Evolutionary conservation across 1,140 invertebrate genomes (phyloP).

Genomic region (Rhopalosiphum padi): DNA sequence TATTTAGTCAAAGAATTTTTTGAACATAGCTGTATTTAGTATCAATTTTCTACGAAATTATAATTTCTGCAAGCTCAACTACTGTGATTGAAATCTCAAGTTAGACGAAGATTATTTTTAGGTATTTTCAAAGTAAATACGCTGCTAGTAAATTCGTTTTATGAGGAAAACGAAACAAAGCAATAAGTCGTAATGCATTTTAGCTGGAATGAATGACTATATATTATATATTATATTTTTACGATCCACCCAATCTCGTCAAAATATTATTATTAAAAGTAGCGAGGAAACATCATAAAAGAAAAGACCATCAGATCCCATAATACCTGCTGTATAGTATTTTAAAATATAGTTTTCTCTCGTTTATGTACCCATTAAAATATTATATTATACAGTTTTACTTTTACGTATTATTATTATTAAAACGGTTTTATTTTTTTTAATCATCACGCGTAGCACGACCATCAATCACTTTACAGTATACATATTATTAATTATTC

Average conservation of each 20-base stretch:
- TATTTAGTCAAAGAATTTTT: not conserved
- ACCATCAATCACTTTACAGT: not conserved
- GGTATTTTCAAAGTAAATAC: not conserved
- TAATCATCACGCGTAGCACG: not conserved
- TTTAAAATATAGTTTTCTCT: not conserved
- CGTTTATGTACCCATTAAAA: constrained; percentile 6
- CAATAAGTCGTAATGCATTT: not conserved
- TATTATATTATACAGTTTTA: not conserved
- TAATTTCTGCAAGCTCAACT: not conserved
- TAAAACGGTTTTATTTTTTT: not conserved
- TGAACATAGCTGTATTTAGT: not conserved
- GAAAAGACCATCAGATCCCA: not conserved
- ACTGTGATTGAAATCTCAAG: not conserved
- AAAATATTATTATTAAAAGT: constrained; percentile 33
- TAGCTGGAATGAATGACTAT: not conserved
- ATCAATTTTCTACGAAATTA: not conserved
- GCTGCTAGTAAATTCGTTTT: not conserved
- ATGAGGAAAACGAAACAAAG: not conserved
- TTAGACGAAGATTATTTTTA: not conserved
- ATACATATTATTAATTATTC: not conserved
- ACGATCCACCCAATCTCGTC: not conserved
- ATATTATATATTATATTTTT: not conserved
- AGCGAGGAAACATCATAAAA: not conserved
- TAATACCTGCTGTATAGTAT: not conserved
- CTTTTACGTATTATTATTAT: not conserved